A percentile compares a stretch with the other conserved stretches of the same genome.
phyloP scores from a whole-genome alignment of 2,113 vertebrate species.

The Danionella cerebrum region DNA sequence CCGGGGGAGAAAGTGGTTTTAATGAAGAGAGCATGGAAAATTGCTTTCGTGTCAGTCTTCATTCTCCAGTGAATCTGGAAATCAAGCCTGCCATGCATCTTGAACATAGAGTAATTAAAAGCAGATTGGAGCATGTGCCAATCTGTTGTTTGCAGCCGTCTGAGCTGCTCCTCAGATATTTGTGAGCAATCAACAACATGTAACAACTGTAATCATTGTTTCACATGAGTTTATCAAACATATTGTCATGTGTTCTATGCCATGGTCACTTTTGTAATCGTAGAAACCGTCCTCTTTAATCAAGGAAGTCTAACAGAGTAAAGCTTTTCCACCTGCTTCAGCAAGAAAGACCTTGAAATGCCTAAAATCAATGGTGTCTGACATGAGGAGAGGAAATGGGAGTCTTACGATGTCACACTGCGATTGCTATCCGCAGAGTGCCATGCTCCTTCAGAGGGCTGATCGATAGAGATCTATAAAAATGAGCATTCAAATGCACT shows the following conservation, averaged over 20 bases:
- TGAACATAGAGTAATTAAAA: conserved; percentile 23
- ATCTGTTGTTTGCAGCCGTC: conserved; percentile 1
- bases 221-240: not conserved
- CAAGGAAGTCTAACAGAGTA: conserved; percentile 25
- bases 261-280: no score
- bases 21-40: conserved; percentile 9
- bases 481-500: conserved; percentile 45
- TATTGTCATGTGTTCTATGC: not conserved
- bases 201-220: conserved; percentile 11
- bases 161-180: not conserved
- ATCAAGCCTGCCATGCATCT: not conserved
- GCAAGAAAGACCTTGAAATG: conserved; percentile 35
- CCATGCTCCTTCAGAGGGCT: conserved; percentile 24
- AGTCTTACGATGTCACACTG: conserved; percentile 36
- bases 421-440: conserved; percentile 52
- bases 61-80: conserved; percentile 6
- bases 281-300: no score
- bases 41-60: conserved; percentile 14
- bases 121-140: conserved; percentile 1
- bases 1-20: not conserved
- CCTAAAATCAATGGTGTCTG: conserved; percentile 57
- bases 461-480: conserved; percentile 52
- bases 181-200: conserved; percentile 10
- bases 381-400: conserved; percentile 50
- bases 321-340: conserved; percentile 43